phyloP scores from a whole-genome alignment of 2,797 vertebrate species.

The Coranthus polyacanthus region DNA sequence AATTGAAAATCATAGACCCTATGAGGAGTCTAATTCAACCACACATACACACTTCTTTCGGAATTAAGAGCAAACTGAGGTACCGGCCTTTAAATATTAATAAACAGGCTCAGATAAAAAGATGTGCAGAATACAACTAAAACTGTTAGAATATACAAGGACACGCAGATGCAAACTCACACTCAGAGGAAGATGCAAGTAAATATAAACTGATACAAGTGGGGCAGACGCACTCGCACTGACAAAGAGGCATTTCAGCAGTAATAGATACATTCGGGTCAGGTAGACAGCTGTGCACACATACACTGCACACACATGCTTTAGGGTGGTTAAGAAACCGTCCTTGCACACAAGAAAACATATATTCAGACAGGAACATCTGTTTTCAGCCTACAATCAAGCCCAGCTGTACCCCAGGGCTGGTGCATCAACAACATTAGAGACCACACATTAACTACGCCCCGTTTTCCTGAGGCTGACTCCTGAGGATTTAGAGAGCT shows the following conservation, averaged over 20 bases:
- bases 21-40: not conserved
- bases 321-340: conserved; percentile 23
- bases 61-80: too few species aligned
- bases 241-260: conserved; percentile 53
- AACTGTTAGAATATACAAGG: conserved; percentile 10
- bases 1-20: too few species aligned
- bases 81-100: not conserved
- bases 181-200: conserved; percentile 27
- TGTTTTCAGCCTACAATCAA: conserved; percentile 72
- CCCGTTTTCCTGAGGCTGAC: conserved; percentile 33
- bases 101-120: conserved; percentile 8
- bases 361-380: conserved; percentile 61
- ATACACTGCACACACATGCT: conserved; percentile 27
- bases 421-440: conserved; percentile 50
- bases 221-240: conserved; percentile 43
- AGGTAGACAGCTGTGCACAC: conserved; percentile 61
- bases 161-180: conserved; percentile 4
- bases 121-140: conserved; percentile 1
- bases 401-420: conserved; percentile 64
- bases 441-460: conserved; percentile 69
- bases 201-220: conserved; percentile 48
- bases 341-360: conserved; percentile 33
- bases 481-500: conserved; percentile 44
- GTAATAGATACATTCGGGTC: conserved; percentile 69
- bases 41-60: too few species aligned